Evolutionary conservation across 2,888 invertebrate genomes (phyloP).

Genomic region (Scelioninae gen. 2): DNA sequence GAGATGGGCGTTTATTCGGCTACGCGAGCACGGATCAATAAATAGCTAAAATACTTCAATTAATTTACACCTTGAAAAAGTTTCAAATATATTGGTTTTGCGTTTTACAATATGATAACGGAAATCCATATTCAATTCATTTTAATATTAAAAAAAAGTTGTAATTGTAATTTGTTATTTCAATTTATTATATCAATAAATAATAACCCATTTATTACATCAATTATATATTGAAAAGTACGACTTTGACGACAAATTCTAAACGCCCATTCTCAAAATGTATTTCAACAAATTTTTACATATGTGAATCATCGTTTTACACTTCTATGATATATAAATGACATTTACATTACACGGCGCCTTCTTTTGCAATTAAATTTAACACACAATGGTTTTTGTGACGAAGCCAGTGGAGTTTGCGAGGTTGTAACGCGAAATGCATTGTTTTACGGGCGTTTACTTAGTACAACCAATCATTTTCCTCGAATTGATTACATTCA

Average conservation of each 20-base stretch:
- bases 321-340: slow-evolving; percentile 43
- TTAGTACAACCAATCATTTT: slow-evolving; percentile 28
- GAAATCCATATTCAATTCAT: too few species aligned
- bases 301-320: slow-evolving; percentile 35
- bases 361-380: slow-evolving; percentile 49
- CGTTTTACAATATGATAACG: too few species aligned
- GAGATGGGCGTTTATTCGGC: too few species aligned
- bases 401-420: slow-evolving; percentile 14
- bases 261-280: slow-evolving; percentile 22
- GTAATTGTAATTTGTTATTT: too few species aligned
- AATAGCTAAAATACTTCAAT: too few species aligned
- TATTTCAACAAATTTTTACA: slow-evolving; percentile 36
- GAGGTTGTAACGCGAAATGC: slow-evolving; percentile 25
- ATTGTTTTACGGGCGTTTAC: slow-evolving; percentile 30
- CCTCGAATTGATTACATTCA: slow-evolving; percentile 34
- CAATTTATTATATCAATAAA: too few species aligned
- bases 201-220: too few species aligned
- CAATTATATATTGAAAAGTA: neutral
- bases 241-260: slow-evolving; percentile 2
- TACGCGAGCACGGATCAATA: too few species aligned
- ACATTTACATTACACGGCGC: slow-evolving; percentile 30
- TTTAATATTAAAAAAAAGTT: too few species aligned
- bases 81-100: too few species aligned
- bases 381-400: slow-evolving; percentile 36
- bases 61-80: too few species aligned